phyloP scores from a whole-genome alignment of 2,888 invertebrate genomes.

The Diaperis boleti region DNA sequence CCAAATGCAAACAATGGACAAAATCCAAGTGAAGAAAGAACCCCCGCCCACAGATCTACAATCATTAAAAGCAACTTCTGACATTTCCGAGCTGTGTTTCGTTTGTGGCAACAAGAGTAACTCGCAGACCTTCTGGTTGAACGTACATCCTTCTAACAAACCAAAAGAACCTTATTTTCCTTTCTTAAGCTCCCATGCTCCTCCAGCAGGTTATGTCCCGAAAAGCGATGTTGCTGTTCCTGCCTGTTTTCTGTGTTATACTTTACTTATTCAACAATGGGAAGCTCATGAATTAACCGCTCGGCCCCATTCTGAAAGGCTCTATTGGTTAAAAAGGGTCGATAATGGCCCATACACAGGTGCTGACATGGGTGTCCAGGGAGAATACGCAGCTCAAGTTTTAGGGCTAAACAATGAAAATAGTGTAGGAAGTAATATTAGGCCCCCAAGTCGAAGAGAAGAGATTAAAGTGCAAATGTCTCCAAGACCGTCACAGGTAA shows the following conservation, averaged over 20 bases:
- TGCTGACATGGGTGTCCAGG: conserved; percentile 86
- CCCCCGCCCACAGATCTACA: conserved; percentile 58
- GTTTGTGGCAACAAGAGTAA: conserved; percentile 82
- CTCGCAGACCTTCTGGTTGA: conserved; percentile 72
- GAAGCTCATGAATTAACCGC: conserved; percentile 85
- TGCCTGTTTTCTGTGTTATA: conserved; percentile 88
- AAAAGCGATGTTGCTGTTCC: conserved; percentile 69
- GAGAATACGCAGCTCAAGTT: conserved; percentile 93
- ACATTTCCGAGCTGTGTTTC: conserved; percentile 69
- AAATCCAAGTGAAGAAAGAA: conserved; percentile 68
- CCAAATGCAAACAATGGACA: conserved; percentile 67
- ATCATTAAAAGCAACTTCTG: conserved; percentile 49
- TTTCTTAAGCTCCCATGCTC: conserved; percentile 90
- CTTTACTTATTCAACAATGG: conserved; percentile 91
- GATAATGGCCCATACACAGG: conserved; percentile 92
- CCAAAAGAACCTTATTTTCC: conserved; percentile 89
- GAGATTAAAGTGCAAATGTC: conserved; percentile 57
- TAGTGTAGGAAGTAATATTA: conserved; percentile 26
- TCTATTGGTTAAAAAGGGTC: conserved; percentile 93
- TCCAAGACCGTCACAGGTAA: conserved; percentile 59
- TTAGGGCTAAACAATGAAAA: conserved; percentile 78
- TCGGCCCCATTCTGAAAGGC: conserved; percentile 86
- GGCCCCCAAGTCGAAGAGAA: conserved; percentile 51
- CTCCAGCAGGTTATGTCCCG: conserved; percentile 78
- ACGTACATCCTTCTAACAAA: conserved; percentile 76